Conservation (phyloP, 2,888 invertebrate genomes). For the Poecilobothrus nobilitatus region DNA sequence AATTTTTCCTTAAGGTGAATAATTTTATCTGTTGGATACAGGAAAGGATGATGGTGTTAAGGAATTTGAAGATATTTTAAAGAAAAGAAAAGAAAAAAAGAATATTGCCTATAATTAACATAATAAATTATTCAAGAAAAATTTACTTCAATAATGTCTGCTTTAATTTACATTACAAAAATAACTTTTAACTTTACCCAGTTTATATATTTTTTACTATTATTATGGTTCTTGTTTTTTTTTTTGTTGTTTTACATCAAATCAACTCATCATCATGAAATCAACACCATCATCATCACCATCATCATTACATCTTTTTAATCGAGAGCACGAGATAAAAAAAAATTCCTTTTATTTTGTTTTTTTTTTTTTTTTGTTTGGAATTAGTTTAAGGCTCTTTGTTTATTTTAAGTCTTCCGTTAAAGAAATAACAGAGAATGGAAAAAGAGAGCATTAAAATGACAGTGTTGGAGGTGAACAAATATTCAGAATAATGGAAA, state of each 20-base stretch:
- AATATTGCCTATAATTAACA: background rate
- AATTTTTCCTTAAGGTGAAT: background rate
- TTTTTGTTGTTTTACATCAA: background rate
- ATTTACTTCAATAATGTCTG: conserved; percentile 4
- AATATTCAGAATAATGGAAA: no score
- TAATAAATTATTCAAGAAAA: conserved; percentile 5
- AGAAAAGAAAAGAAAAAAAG: background rate
- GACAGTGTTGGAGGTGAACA: background rate
- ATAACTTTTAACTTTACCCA: conserved; percentile 1
- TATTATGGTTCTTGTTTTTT: background rate
- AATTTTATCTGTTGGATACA: background rate
- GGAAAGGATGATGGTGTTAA: background rate
- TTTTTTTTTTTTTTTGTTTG: no score
- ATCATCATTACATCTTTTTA: background rate
- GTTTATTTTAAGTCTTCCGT: background rate
- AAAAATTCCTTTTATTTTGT: no score
- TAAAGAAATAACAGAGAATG: background rate
- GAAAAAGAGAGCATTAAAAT: background rate
- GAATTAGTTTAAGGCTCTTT: background rate
- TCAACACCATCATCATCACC: background rate
- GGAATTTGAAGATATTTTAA: no score
- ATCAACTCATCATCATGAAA: background rate
- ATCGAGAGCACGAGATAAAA: background rate
- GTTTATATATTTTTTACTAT: background rate
- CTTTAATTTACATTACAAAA: conserved; percentile 3